These are phyloP conservation scores for Lagria hirta DNA, from an alignment of 2,888 invertebrate species.

Conservation along the genomic window DNA sequence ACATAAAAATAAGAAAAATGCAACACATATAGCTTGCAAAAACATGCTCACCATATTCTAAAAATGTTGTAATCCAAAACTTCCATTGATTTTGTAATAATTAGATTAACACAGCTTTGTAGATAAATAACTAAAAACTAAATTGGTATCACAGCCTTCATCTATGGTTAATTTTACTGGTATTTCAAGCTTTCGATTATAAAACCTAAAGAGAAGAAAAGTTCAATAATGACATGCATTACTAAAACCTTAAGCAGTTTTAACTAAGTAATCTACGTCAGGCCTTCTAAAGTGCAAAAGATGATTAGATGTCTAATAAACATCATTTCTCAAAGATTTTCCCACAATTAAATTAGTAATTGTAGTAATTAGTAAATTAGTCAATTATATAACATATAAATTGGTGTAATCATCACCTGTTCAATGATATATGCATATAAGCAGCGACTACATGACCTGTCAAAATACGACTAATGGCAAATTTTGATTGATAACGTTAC, in stretches of 20 bases:
- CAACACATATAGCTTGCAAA: constrained; percentile 23
- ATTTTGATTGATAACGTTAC: no score
- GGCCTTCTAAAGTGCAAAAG: no score
- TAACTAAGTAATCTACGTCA: background rate
- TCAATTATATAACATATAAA: no score
- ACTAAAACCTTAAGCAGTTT: constrained; percentile 2
- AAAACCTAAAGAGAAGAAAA: constrained; percentile 40
- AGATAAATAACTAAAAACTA: constrained; percentile 30
- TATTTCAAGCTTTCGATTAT: constrained; percentile 40
- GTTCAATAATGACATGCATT: constrained; percentile 27
- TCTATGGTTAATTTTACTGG: constrained; percentile 41
- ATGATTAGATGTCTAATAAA: no score
- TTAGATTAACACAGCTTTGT: constrained; percentile 23
- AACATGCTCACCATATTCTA: constrained; percentile 45
- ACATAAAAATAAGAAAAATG: no score
- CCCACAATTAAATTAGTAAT: no score
- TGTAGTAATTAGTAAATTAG: no score
- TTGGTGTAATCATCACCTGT: no score
- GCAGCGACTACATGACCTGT: no score
- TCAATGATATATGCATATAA: no score
- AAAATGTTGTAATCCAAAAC: constrained; percentile 37
- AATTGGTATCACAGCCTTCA: constrained; percentile 45
- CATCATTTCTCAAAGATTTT: constrained; percentile 3
- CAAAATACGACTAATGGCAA: no score
- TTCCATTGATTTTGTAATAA: constrained; percentile 39